Conservation (phyloP, 1,140 invertebrate genomes). For the Zaprionus kolodkinae region DNA sequence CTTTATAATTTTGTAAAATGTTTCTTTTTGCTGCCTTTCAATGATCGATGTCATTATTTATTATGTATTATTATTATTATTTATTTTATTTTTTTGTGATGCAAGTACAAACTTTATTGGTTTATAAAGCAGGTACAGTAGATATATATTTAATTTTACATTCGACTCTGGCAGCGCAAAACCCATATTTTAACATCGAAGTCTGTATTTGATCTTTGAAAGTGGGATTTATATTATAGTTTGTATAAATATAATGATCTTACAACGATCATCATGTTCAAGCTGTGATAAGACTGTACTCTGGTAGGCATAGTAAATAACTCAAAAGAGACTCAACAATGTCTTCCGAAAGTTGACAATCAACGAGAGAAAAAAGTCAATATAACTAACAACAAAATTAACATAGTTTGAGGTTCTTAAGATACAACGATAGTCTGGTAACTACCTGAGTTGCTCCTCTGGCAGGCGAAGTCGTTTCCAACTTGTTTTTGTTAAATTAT, state of each 20-base stretch:
- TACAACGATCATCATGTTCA: slow-evolving; percentile 5
- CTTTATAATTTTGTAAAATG: too few species aligned
- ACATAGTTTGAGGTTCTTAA: not conserved
- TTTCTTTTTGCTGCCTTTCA: too few species aligned
- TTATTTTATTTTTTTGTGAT: too few species aligned
- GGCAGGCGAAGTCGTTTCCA: not conserved
- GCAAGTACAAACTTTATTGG: slow-evolving; percentile 15
- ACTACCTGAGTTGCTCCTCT: not conserved
- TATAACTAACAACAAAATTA: slow-evolving; percentile 9
- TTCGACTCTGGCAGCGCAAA: not conserved
- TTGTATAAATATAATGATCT: slow-evolving; percentile 1
- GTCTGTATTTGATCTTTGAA: not conserved
- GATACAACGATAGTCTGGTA: not conserved
- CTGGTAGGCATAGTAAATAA: slow-evolving; percentile 16
- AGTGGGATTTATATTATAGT: not conserved
- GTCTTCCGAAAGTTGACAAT: not conserved
- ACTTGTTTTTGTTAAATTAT: not conserved
- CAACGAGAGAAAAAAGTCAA: slow-evolving; percentile 6
- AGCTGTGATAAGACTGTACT: not conserved
- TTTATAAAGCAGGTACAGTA: slow-evolving; percentile 20
- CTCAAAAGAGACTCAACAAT: slow-evolving; percentile 10
- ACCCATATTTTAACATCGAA: not conserved
- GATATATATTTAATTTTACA: not conserved
- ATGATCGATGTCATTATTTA: too few species aligned
- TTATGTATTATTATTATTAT: not conserved